phyloP scores from a whole-genome alignment of 2,797 vertebrate species.

The Eulemur mongoz region DNA sequence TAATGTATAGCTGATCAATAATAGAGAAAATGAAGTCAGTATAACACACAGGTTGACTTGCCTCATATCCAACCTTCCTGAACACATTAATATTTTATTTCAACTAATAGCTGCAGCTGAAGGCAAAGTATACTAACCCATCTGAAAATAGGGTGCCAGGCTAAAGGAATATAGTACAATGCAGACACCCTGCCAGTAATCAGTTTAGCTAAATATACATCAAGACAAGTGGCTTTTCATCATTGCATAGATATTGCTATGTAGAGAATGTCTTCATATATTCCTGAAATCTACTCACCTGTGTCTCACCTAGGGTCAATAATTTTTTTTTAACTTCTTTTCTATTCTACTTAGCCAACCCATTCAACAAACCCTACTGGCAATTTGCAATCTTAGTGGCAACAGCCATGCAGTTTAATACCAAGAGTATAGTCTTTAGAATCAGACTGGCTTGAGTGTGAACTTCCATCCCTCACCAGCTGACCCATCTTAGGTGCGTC shows the following conservation, averaged over 20 bases:
- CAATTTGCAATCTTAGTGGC: background rate
- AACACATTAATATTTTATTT: background rate
- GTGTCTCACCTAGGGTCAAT: background rate
- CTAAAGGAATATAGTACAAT: background rate
- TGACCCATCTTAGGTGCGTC: background rate
- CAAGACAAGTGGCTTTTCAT: background rate
- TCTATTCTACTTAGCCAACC: background rate
- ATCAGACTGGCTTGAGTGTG: background rate
- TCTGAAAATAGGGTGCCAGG: background rate
- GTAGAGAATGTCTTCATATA: background rate
- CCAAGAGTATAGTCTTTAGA: background rate
- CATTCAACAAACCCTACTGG: background rate
- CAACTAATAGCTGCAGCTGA: background rate
- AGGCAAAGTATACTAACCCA: background rate
- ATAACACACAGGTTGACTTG: background rate
- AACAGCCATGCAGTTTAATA: background rate
- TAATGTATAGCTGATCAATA: background rate
- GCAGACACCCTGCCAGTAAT: background rate
- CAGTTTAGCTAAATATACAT: background rate
- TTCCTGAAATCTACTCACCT: background rate
- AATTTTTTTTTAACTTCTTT: background rate
- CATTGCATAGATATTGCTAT: background rate
- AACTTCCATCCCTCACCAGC: background rate
- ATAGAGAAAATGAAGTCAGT: background rate
- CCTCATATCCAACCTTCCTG: background rate